Percentiles rank a stretch among this genome's conserved stretches.
phyloP scores from a whole-genome alignment of 2,797 vertebrate species.

The Labeo calbasu region DNA sequence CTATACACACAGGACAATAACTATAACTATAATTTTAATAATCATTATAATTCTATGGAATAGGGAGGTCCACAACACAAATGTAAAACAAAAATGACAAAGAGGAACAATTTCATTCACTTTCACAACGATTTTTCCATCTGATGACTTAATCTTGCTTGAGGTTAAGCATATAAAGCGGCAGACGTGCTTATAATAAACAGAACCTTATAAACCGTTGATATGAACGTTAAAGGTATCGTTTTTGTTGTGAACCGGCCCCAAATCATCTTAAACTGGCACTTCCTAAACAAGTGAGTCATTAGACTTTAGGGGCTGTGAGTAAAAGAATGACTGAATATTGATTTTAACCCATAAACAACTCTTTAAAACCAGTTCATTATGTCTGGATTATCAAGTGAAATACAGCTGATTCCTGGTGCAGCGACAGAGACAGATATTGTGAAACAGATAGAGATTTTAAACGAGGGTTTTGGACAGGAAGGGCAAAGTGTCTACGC shows the following conservation, averaged over 20 bases:
- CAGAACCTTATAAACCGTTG: background rate
- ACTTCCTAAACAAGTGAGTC: background rate
- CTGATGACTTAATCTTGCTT: background rate
- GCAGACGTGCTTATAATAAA: background rate
- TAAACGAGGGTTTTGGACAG: conserved; percentile 60
- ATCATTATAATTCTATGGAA: background rate
- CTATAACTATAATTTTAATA: background rate
- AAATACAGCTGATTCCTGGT: background rate
- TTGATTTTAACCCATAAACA: background rate
- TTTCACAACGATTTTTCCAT: background rate
- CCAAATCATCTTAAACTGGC: background rate
- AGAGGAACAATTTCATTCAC: background rate
- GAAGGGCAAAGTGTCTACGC: conserved; percentile 72
- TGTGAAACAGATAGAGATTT: conserved; percentile 2
- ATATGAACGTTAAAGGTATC: background rate
- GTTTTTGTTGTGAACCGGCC: background rate
- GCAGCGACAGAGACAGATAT: background rate
- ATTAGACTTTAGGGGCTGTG: background rate
- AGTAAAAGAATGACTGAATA: background rate
- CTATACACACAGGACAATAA: background rate
- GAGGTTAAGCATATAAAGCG: background rate
- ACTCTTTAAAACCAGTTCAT: background rate
- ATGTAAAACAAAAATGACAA: background rate
- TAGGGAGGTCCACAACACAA: background rate
- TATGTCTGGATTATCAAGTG: background rate